Base-by-base conservation (phyloP, 2,888 invertebrate species). In the Helleia helle region DNA sequence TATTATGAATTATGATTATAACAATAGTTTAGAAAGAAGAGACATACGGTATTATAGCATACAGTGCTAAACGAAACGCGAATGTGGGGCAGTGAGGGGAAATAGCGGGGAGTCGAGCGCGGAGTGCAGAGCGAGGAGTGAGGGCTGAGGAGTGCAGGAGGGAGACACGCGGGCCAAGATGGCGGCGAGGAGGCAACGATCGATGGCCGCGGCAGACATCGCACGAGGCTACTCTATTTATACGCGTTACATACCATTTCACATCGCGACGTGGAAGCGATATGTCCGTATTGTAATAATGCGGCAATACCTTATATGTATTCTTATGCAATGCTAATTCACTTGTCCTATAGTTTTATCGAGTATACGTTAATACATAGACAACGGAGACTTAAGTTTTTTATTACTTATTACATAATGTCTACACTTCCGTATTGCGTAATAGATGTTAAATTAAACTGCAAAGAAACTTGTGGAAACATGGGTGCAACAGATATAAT, bases 171-270 rank as follows among this genome's bases (percentile, higher is more conserved):
- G 77, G 79, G 80, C 80, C 79, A 83, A 83, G 81, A 83, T 83
- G 83, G 83, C 81, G 77, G 73, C 76, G 77, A 73, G 79, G 80
- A 80, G 81, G 79, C 76, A 71, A 65, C 83, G 83, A 81, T 81
- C 83, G 81, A 83, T 83, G 81, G 72, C 71, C 76, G 72, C 71
- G 58, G 58, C 60, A 81, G 81, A 80, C 81, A 76, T 70, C 65
- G 71, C 65, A 70, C 73, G 74, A 75, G 70, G 71, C 69, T 71
- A 72, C 75, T 73, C 77, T 81, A 79, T 81, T 77, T 77, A 79
- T 80, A 81, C 63, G 66, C 69, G 59, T 63, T 71, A 71, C 75
- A 75, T 71, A 66, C 71, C 67, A 70, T 71, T 74, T 70, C 58
- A 71, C 61, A 65, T 62, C 62, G 57, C 65, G 62, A 62, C 59